phyloP scores from a whole-genome alignment of 2,888 invertebrate genomes.

The Hermodice carunculata region DNA sequence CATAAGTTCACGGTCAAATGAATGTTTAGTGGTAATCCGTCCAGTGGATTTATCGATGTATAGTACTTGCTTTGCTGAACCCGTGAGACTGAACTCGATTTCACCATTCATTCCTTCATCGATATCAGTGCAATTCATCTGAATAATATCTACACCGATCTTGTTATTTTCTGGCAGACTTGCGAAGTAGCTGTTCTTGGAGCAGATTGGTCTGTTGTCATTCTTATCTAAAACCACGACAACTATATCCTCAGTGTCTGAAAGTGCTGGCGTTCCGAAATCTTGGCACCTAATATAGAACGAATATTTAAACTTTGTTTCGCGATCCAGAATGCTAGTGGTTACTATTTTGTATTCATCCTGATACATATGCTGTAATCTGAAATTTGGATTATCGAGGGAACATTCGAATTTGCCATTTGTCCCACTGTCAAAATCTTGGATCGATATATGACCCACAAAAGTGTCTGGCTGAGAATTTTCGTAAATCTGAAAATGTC shows the following conservation, averaged over 20 bases:
- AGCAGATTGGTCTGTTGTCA: conserved; percentile 24
- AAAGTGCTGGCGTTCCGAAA: conserved; percentile 1
- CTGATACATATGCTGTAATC: conserved; percentile 2
- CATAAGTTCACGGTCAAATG: conserved; percentile 9
- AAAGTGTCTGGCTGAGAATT: conserved; percentile 17
- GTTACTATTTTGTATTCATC: conserved; percentile 20
- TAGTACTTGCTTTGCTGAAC: conserved; percentile 4
- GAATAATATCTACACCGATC: conserved; percentile 6
- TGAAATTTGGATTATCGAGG: conserved; percentile 9
- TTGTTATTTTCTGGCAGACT: conserved; percentile 21
- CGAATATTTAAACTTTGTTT: conserved; percentile 2
- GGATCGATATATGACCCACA: conserved; percentile 25
- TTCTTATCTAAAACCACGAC: conserved; percentile 26
- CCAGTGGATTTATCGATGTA: conserved; percentile 16
- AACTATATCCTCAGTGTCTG: not conserved
- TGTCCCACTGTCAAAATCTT: conserved; percentile 12
- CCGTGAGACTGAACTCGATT: conserved; percentile 3
- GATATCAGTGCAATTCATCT: conserved; percentile 18
- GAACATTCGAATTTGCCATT: conserved; percentile 14
- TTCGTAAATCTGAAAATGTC: conserved; percentile 29
- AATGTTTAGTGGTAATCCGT: conserved; percentile 8
- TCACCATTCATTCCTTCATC: conserved; percentile 17
- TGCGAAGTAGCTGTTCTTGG: conserved; percentile 4
- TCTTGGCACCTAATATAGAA: conserved; percentile 16
- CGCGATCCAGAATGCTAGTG: conserved; percentile 7